A percentile compares a stretch with the other conserved stretches of the same genome.
Evolutionary conservation across 1,140 invertebrate species (phyloP).

Genomic region (Atta colombica): DNA sequence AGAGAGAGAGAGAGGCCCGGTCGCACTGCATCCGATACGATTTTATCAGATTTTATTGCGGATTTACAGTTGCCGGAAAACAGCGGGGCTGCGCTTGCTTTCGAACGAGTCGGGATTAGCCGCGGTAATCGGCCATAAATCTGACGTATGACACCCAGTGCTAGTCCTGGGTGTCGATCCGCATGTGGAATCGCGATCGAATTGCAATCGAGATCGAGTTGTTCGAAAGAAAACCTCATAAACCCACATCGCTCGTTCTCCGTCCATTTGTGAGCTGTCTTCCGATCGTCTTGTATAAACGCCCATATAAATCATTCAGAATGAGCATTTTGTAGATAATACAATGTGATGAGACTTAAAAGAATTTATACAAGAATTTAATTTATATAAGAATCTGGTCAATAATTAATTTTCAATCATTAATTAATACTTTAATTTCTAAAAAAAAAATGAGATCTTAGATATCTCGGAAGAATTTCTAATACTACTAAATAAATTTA

Average conservation of each 20-base stretch:
- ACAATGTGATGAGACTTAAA: not conserved
- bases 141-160: slow-evolving; percentile 63
- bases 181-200: slow-evolving; percentile 21
- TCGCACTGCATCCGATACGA: slow-evolving; percentile 66
- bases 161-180: slow-evolving; percentile 10
- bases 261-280: not conserved
- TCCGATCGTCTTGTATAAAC: not conserved
- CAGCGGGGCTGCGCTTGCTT: not conserved
- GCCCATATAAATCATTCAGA: not conserved
- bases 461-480: no score
- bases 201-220: slow-evolving; percentile 18
- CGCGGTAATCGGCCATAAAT: slow-evolving; percentile 72
- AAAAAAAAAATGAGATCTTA: no score
- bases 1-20: not conserved
- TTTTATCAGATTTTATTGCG: slow-evolving; percentile 79
- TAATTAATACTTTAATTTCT: not conserved
- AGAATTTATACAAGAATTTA: not conserved
- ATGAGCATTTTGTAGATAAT: not conserved
- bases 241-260: not conserved
- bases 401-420: not conserved
- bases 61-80: slow-evolving; percentile 69
- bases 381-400: not conserved
- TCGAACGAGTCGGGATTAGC: slow-evolving; percentile 44
- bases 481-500: not conserved
- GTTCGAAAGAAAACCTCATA: not conserved